Percentiles rank a stretch among this genome's conserved stretches.
These are phyloP conservation scores for Campoletis sonorensis DNA, from an alignment of 1,140 invertebrate species.

Conservation along the genomic window DNA sequence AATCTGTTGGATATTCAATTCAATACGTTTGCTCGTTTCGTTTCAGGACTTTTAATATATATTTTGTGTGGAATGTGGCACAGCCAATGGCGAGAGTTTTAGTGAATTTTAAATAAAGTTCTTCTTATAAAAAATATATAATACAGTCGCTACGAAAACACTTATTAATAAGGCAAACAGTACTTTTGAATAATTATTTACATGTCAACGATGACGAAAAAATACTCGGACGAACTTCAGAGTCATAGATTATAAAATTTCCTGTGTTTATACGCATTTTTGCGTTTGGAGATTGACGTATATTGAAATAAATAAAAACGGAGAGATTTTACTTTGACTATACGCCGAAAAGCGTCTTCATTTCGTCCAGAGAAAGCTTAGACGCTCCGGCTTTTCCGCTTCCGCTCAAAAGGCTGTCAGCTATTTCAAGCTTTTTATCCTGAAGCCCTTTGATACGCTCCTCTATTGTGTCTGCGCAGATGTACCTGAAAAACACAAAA, in stretches of 20 bases:
- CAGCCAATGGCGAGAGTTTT: slow-evolving; percentile 75
- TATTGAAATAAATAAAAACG: neutral
- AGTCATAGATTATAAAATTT: too few relatives aligned
- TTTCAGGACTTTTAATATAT: slow-evolving; percentile 78
- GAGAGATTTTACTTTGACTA: neutral
- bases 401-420: slow-evolving; percentile 84
- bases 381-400: slow-evolving; percentile 76
- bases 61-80: slow-evolving; percentile 79
- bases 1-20: too few relatives aligned
- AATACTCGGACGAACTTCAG: too few relatives aligned
- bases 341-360: slow-evolving; percentile 83
- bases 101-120: neutral
- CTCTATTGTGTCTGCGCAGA: slow-evolving; percentile 90
- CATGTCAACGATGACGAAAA: too few relatives aligned
- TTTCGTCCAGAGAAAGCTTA: slow-evolving; percentile 86
- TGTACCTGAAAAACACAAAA: slow-evolving; percentile 82
- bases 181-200: too few relatives aligned
- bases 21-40: slow-evolving; percentile 21
- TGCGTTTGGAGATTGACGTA: too few relatives aligned
- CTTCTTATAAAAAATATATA: too few relatives aligned
- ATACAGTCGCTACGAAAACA: neutral
- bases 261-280: too few relatives aligned
- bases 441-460: slow-evolving; percentile 88
- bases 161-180: neutral
- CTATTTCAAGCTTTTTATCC: slow-evolving; percentile 87